Evolutionary conservation across 2,888 invertebrate species (phyloP), one percentile per base, ranked within the genome.

Genomic region (Acrobasis suavella): DNA sequence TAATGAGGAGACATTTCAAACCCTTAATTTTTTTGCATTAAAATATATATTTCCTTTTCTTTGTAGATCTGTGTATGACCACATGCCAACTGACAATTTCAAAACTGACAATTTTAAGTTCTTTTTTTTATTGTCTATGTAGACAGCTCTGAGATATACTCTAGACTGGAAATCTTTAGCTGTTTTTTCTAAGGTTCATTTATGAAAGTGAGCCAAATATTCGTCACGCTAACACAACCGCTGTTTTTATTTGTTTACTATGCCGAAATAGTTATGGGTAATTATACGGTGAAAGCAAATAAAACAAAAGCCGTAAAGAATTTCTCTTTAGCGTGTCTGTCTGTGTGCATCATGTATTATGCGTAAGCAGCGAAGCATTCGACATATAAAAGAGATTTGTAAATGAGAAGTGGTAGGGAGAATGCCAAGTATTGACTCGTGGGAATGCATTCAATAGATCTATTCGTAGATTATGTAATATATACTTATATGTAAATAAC

Each of bases 261-360:
- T 12, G 42, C 16, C 22, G 12, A 39, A 56, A 56, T 56, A 42
- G 10, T 56, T 39, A 42, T 55, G 55, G 55, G 38, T 55, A 55
- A 55, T 56, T 56, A 42, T 56, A 56, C 56, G 42, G 56, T 42
- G 56, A 56, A 56, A 56, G 56, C 56, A 56, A 56, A 56, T 56
- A 56, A 56, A 55, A 39, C 38, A 55, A 56, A 56, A 56, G 16
- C 56, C 56, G 56, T 56, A 17, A 56, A 56, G 42, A 56, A 46
- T 56, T 56, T 56, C 56, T 56, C 56, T 56, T 55, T 55, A 52
- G 15, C 54, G 12, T 22, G 56, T 56, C 12, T 56, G 56, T 56
- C 22, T 56, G 42, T 46, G 22, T 42, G 17, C 38, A 56, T 56
- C 17, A 42, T 56, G 39, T 55, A 55, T 42, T 46, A 52, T 52